A percentile compares a stretch with the other conserved stretches of the same genome.
These are phyloP conservation scores for Corapipo altera DNA, from an alignment of 2,113 vertebrate species.

Conservation along the genomic window DNA sequence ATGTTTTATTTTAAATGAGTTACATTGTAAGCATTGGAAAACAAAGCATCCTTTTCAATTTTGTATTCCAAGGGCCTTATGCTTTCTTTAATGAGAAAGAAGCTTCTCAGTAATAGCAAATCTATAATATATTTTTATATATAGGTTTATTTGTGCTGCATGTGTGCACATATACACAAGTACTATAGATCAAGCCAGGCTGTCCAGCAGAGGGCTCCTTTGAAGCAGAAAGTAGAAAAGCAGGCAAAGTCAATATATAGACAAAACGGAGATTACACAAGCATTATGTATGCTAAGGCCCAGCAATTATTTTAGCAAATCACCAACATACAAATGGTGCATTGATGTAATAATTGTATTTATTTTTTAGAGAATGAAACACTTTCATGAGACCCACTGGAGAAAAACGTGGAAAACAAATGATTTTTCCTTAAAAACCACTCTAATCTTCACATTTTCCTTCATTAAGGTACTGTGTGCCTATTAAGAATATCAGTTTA, in stretches of 20 bases:
- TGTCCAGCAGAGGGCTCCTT: constrained; percentile 84
- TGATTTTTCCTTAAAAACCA: not conserved
- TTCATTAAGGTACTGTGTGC: not conserved
- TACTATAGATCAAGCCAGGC: constrained; percentile 3
- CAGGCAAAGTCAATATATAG: constrained; percentile 45
- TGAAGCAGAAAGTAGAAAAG: constrained; percentile 74
- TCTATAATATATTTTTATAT: not conserved
- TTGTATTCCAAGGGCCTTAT: not conserved
- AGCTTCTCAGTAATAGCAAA: constrained; percentile 32
- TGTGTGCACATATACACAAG: not conserved
- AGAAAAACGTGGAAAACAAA: not conserved
- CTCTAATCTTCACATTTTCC: not conserved
- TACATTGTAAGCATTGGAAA: constrained; percentile 18
- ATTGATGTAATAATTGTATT: not conserved
- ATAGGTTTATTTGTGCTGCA: not conserved
- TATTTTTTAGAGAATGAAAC: not conserved
- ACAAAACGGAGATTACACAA: constrained; percentile 44
- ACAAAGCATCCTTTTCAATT: constrained; percentile 38
- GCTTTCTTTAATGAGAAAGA: constrained; percentile 28
- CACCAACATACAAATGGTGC: not conserved
- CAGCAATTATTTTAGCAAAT: constrained; percentile 24
- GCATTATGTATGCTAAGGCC: not conserved
- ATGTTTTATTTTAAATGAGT: constrained; percentile 56
- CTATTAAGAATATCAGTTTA: not conserved
- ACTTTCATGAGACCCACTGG: not conserved